phyloP scores from a whole-genome alignment of 2,797 vertebrate genomes.

The Geotria australis region DNA sequence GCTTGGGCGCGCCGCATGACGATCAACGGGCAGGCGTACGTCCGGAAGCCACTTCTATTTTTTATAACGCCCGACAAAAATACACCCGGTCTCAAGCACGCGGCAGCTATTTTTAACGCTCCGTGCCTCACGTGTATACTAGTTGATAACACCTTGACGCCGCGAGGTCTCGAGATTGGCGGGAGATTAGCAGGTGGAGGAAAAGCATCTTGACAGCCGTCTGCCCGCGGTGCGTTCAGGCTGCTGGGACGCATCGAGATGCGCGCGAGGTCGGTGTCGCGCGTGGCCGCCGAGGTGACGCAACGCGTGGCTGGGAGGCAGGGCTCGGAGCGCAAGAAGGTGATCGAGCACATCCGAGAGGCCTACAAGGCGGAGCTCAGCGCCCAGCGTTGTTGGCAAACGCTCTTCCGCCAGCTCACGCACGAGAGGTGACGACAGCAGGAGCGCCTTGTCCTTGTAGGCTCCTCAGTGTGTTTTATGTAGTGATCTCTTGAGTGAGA shows the following conservation, averaged over 20 bases:
- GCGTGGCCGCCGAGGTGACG: slow-evolving; percentile 87
- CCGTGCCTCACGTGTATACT: too few relatives aligned
- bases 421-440: slow-evolving; percentile 48
- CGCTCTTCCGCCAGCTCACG: slow-evolving; percentile 69
- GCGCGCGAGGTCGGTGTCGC: slow-evolving; percentile 87
- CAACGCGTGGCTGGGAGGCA: slow-evolving; percentile 74
- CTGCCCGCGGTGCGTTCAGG: slow-evolving; percentile 11
- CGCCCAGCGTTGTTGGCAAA: slow-evolving; percentile 82
- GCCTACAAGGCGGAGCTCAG: slow-evolving; percentile 79
- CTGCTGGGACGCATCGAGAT: slow-evolving; percentile 67
- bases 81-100: too few relatives aligned
- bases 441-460: too few relatives aligned
- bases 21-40: slow-evolving; percentile 51
- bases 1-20: slow-evolving; percentile 70
- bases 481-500: too few relatives aligned
- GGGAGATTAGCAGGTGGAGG: too few relatives aligned
- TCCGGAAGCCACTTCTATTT: background rate
- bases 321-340: slow-evolving; percentile 86
- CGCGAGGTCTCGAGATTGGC: too few relatives aligned
- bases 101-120: too few relatives aligned
- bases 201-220: background rate
- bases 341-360: slow-evolving; percentile 81
- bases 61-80: background rate
- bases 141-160: too few relatives aligned
- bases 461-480: too few relatives aligned